phyloP scores from a whole-genome alignment of 2,797 vertebrate genomes.

The Acanthopagrus latus region DNA sequence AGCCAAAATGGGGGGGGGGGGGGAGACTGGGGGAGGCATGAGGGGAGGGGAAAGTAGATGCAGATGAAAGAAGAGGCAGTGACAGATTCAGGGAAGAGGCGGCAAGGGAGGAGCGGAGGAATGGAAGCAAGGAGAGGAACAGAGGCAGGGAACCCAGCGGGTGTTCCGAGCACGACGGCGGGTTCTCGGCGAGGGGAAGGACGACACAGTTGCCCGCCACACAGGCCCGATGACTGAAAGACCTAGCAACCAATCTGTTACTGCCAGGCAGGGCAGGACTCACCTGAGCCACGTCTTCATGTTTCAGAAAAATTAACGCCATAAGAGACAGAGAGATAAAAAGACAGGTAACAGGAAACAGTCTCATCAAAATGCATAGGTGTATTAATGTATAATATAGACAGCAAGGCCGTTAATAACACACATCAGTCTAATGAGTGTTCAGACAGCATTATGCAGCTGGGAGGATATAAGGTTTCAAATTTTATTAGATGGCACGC shows the following conservation, averaged over 20 bases:
- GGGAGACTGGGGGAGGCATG: conserved; percentile 18
- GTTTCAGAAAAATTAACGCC: conserved; percentile 5
- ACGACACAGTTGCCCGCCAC: conserved; percentile 57
- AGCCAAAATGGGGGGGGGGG: conserved; percentile 34
- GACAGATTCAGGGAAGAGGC: conserved; percentile 70
- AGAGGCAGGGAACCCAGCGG: conserved; percentile 76
- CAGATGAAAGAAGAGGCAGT: conserved; percentile 74
- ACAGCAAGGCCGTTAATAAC: neutral
- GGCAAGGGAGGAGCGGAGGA: conserved; percentile 56
- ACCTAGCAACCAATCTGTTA: conserved; percentile 40
- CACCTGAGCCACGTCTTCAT: conserved; percentile 4
- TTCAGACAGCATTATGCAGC: conserved; percentile 20
- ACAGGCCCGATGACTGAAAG: conserved; percentile 45
- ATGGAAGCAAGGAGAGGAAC: conserved; percentile 61
- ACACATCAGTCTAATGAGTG: conserved; percentile 6
- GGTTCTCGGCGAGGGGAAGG: conserved; percentile 58
- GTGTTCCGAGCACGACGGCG: conserved; percentile 70
- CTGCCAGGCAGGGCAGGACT: conserved; percentile 19
- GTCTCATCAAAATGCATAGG: neutral
- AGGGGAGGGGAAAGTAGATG: conserved; percentile 57
- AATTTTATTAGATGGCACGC: conserved; percentile 45
- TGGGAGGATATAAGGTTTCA: conserved; percentile 18
- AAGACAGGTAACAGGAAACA: neutral
- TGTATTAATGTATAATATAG: neutral
- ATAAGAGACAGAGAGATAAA: neutral